Percentiles rank a stretch among this genome's conserved stretches.
Evolutionary conservation across 2,888 invertebrate species (phyloP).

Genomic region (Busseola fusca): DNA sequence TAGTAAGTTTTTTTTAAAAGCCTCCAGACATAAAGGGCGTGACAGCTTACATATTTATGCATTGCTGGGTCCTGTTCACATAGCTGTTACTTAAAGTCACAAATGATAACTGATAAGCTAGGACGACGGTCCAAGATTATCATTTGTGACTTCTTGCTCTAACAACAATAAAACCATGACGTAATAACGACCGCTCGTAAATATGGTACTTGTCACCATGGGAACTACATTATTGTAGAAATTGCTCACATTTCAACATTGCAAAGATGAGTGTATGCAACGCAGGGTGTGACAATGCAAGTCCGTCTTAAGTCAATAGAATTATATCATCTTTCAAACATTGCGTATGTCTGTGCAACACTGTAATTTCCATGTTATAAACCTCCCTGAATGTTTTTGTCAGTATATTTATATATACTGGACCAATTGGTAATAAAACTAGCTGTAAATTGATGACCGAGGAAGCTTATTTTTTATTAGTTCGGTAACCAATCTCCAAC

Average conservation of each 20-base stretch:
- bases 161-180: constrained; percentile 1
- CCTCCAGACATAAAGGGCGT: too few relatives aligned
- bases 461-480: constrained; percentile 53
- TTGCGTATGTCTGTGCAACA: constrained; percentile 11
- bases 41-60: too few relatives aligned
- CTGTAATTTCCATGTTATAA: not conserved
- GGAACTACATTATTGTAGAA: constrained; percentile 3
- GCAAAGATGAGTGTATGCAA: constrained; percentile 56
- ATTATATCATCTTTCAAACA: constrained; percentile 43
- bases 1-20: too few relatives aligned
- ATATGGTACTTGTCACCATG: constrained; percentile 33
- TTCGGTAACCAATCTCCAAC: constrained; percentile 49
- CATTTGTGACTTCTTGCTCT: too few relatives aligned
- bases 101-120: too few relatives aligned
- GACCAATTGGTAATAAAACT: constrained; percentile 37
- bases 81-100: too few relatives aligned
- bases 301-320: constrained; percentile 24
- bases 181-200: constrained; percentile 39
- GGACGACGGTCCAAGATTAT: too few relatives aligned
- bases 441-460: constrained; percentile 28
- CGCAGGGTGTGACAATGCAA: constrained; percentile 43
- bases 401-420: constrained; percentile 30
- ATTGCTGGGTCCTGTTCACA: too few relatives aligned
- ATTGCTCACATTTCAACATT: constrained; percentile 38
- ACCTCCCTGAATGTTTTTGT: not conserved